Evolutionary conservation across 2,888 invertebrate genomes (phyloP).

Genomic region (Pasiphila rectangulata): DNA sequence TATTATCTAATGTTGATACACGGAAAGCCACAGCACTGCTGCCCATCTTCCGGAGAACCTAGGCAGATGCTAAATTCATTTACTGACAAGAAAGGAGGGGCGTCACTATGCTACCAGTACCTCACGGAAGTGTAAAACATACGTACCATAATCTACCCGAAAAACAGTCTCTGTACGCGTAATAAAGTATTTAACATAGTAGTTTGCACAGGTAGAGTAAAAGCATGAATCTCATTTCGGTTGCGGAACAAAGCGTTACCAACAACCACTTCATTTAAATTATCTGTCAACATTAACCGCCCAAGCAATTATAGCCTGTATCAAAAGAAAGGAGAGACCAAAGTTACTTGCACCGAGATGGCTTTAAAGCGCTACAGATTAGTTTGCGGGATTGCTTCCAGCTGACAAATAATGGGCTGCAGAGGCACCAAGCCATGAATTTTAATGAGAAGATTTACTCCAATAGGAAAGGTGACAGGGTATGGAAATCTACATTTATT

Average conservation of each 20-base stretch:
- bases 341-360: slow-evolving; percentile 23
- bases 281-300: slow-evolving; percentile 25
- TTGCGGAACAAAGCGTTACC: slow-evolving; percentile 21
- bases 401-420: slow-evolving; percentile 50
- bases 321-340: slow-evolving; percentile 16
- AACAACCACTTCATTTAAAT: slow-evolving; percentile 35
- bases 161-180: no score
- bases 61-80: no score
- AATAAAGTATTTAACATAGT: no score
- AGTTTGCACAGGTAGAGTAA: slow-evolving; percentile 14
- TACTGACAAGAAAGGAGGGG: no score
- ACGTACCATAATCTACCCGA: no score
- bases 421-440: slow-evolving; percentile 53
- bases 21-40: no score
- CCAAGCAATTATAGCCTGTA: slow-evolving; percentile 24
- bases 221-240: slow-evolving; percentile 29
- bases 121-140: no score
- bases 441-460: slow-evolving; percentile 53
- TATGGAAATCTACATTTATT: no score
- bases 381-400: slow-evolving; percentile 39
- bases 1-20: no score
- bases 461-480: no score
- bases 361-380: slow-evolving; percentile 34
- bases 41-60: no score
- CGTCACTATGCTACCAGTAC: no score